phyloP scores from a whole-genome alignment of 2,888 invertebrate genomes.

The Deilephila porcellus region DNA sequence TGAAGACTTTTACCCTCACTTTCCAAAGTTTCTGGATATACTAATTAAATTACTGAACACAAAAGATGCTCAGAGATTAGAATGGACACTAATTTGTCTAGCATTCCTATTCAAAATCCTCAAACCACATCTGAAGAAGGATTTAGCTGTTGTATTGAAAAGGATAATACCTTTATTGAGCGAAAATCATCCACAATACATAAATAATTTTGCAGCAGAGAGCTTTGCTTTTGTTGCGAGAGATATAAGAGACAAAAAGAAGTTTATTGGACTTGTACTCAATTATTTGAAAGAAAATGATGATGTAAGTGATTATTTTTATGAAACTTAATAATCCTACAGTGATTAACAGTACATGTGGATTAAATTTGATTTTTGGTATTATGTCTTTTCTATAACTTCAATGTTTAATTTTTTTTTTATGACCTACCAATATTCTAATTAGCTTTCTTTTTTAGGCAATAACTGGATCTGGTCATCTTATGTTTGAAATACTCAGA shows the following conservation, averaged over 20 bases:
- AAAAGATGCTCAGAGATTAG: constrained; percentile 93
- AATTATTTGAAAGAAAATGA: constrained; percentile 87
- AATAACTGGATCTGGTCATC: constrained; percentile 91
- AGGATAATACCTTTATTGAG: constrained; percentile 90
- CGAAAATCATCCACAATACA: constrained; percentile 91
- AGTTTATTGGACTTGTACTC: constrained; percentile 89
- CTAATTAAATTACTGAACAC: constrained; percentile 89
- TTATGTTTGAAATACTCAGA: constrained; percentile 94
- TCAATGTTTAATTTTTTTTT: too few relatives aligned
- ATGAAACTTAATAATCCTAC: not conserved
- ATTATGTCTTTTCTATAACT: too few relatives aligned
- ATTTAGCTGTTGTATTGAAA: constrained; percentile 89
- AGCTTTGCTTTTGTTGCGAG: constrained; percentile 97
- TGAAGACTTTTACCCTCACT: constrained; percentile 95
- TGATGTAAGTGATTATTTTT: constrained; percentile 84
- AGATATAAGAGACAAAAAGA: constrained; percentile 92
- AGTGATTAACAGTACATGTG: too few relatives aligned
- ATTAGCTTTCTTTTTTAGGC: constrained; percentile 81
- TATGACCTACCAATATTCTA: too few relatives aligned
- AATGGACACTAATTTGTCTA: constrained; percentile 93
- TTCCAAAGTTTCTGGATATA: constrained; percentile 89
- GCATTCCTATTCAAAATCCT: constrained; percentile 96
- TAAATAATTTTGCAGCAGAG: constrained; percentile 97
- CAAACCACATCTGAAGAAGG: constrained; percentile 92
- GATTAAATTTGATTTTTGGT: too few relatives aligned